Percentiles rank a stretch among this genome's conserved stretches.
Conservation (phyloP, 2,113 vertebrate species). For the Macquaria australasica region DNA sequence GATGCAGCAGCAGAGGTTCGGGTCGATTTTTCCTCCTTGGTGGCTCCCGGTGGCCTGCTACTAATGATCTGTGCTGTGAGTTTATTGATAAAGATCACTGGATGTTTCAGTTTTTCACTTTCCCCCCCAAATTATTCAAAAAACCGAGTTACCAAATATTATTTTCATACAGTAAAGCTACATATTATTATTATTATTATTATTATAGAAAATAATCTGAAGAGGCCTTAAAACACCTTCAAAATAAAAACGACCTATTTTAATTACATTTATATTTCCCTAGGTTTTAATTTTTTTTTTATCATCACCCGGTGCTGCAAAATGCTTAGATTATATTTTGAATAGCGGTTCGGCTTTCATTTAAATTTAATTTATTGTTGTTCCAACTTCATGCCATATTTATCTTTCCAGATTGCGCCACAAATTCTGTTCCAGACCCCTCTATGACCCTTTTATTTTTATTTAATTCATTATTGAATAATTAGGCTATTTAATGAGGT, state of each 20-base stretch:
- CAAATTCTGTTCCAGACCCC: background rate
- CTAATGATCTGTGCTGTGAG: background rate
- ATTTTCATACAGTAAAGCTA: background rate
- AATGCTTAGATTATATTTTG: background rate
- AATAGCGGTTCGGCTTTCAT: background rate
- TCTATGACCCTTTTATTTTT: background rate
- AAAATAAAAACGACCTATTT: background rate
- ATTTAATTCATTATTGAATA: background rate
- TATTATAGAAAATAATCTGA: background rate
- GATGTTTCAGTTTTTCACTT: accelerated
- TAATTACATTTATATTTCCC: background rate
- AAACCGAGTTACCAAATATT: background rate
- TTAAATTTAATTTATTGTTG: background rate
- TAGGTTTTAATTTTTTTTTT: background rate
- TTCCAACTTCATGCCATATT: background rate
- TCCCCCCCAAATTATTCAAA: background rate
- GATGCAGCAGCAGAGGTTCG: background rate
- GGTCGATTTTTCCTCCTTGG: background rate
- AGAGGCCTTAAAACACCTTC: background rate
- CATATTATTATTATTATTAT: background rate
- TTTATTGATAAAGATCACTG: background rate
- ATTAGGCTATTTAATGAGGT: background rate
- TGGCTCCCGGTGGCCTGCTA: slow-evolving; percentile 1
- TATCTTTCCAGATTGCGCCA: background rate
- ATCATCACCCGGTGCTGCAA: background rate